Evolutionary conservation across 2,797 vertebrate species (phyloP), one percentile per base, ranked within the genome.

Genomic region (Synaphobranchus kaupii): DNA sequence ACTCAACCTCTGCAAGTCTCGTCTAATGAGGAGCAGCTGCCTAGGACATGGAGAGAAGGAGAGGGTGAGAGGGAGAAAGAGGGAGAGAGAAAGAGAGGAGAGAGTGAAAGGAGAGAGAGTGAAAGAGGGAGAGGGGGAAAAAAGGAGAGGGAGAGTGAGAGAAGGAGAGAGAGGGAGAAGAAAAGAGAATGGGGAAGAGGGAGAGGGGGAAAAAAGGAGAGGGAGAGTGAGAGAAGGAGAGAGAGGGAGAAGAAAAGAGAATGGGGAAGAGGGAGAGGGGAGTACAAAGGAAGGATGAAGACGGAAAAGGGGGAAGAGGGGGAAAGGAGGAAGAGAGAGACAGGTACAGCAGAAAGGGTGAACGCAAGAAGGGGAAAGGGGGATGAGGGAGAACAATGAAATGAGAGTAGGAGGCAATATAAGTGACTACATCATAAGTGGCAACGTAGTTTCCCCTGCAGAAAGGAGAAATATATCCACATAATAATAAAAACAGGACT

Each of bases 11-110:
- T 48, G 22, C 82, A 78, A 39, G 54, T 84, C 86, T 60, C 81
- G 12, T 85, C 50, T 92, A 92, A 94, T 92, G 87, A 88, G 89
- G 89, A 91, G 88, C 91, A 92, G 91, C 85, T 47, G 25, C 63
- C 85, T 2, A 84, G 10, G 71, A 13, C 73, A 5, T 15, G 31
- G 50, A 83, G 44, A 44, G 73, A 17, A 10, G 48, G 22, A 52
- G 17, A 39, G 28, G 2, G 34, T 88, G 92, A 85, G 39, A 7
- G 54, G 0, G 54, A 54, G 25, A 39, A 10, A 60, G 31, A 39
- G 71, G 28, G 22, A n/a, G 0, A 39, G 52, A 47, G 52, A 34
- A 73, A 25, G 28, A 63, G 15, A 22, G 12, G 68, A 28, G 12
- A 34, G 71, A 73, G 71, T 0, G 10, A 3, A 15, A 39, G 28